Base-by-base conservation (phyloP, 37 sponge, comb jelly and placozoan genomes). In the Haliclona indistincta region DNA sequence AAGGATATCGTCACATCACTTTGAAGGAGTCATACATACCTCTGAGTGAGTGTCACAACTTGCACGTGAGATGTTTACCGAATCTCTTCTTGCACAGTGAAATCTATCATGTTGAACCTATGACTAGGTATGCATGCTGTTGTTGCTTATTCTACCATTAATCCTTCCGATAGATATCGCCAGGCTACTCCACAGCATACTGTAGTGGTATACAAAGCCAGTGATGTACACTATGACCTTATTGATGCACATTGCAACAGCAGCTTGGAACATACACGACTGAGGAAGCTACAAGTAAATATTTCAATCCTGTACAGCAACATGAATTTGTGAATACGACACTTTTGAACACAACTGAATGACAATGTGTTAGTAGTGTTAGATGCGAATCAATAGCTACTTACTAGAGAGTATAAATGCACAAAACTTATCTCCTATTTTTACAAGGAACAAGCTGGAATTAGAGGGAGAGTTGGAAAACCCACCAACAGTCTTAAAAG, bases 211-310 rank as follows among this genome's bases (percentile, higher is more conserved):
- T 85, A 85, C 70, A 71, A 64, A 39, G 36, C 67, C 25, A 85
- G 85, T 66, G 85, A 85, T 64, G 78, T 85, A n/a, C n/a, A 43
- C 22, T 72, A 82, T 30, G 56, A 64, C 45, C 25, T 65, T 64
- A 40, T 4, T 0, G 51, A 68, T 53, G 49, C 40, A 0, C 22
- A 19, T 2, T 75, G 75, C 56, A 41, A 52, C 39, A 56, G 65
- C 61, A 40, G 29, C 13, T n/a, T 58, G n/a, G 38, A 22, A 30
- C 25, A 26, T 40, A 7, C 67, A 11, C 34, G 8, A 19, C 22
- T 69, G 30, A 23, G 26, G 49, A 26, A 17, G 15, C 3, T 69
- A 37, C 70, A 69, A 42, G 70, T 69, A 40, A 45, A 11, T 69
- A 6, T 69, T 41, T 43, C 23, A 22, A 37, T 15, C 11, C 10